phyloP scores from a whole-genome alignment of 92 coral and sea anemone genomes.

The Zoanthus gigantus region DNA sequence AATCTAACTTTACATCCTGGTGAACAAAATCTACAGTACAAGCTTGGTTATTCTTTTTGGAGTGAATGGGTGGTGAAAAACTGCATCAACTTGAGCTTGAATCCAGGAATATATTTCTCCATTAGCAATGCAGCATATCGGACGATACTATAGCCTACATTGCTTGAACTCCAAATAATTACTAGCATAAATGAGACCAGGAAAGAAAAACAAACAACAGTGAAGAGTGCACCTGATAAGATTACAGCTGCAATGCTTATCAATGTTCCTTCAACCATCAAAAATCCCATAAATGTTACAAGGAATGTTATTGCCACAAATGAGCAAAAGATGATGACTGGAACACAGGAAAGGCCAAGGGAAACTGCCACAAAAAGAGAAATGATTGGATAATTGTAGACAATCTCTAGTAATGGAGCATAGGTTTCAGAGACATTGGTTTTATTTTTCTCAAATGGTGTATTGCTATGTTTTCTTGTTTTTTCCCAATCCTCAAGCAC shows the following conservation, averaged over 20 bases:
- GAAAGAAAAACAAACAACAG: conserved; percentile 13
- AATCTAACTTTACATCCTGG: too few species aligned
- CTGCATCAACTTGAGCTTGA: conserved; percentile 28
- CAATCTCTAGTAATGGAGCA: conserved; percentile 2
- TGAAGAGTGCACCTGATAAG: conserved; percentile 18
- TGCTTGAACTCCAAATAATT: conserved; percentile 24
- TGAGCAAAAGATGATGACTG: conserved; percentile 20
- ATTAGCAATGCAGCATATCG: not conserved
- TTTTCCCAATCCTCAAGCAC: not conserved
- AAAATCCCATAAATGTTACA: conserved; percentile 25
- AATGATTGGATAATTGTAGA: conserved; percentile 19
- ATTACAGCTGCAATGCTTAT: conserved; percentile 16
- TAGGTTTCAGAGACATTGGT: not conserved
- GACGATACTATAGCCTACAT: not conserved
- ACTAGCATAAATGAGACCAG: conserved; percentile 16
- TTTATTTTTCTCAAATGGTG: not conserved
- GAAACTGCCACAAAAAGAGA: conserved; percentile 19
- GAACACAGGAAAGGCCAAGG: conserved; percentile 10
- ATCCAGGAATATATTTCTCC: conserved; percentile 27
- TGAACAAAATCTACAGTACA: too few species aligned
- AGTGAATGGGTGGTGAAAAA: not conserved
- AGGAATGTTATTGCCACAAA: conserved; percentile 21
- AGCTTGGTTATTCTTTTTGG: conserved; percentile 5
- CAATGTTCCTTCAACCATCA: conserved; percentile 37
- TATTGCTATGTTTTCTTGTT: not conserved